phyloP scores from a whole-genome alignment of 2,888 invertebrate species.

The Xanthorhoe designata region DNA sequence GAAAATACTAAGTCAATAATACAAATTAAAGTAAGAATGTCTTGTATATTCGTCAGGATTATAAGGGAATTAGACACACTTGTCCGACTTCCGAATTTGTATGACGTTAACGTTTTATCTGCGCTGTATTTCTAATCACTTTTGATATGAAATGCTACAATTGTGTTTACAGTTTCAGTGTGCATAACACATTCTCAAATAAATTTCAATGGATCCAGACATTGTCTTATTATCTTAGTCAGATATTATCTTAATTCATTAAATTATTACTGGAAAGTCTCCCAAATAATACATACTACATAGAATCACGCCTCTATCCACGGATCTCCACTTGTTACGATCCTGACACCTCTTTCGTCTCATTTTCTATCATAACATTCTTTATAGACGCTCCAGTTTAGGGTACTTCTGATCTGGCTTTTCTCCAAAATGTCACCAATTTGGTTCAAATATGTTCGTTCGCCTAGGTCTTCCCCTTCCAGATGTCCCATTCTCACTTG shows the following conservation, averaged over 20 bases:
- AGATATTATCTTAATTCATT: neutral
- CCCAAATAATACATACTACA: neutral
- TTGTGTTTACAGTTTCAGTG: slow-evolving; percentile 46
- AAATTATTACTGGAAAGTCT: neutral
- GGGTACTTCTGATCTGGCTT: too few relatives aligned
- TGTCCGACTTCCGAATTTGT: slow-evolving; percentile 47
- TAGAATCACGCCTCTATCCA: too few relatives aligned
- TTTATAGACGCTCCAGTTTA: too few relatives aligned
- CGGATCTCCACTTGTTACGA: too few relatives aligned
- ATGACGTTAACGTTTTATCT: slow-evolving; percentile 42
- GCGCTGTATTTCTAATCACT: slow-evolving; percentile 38
- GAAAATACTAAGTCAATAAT: slow-evolving; percentile 37
- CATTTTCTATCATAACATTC: too few relatives aligned
- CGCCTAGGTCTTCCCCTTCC: too few relatives aligned
- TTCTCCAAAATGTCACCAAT: too few relatives aligned
- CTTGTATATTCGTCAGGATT: slow-evolving; percentile 34
- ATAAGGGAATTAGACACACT: slow-evolving; percentile 46
- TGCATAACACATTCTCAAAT: slow-evolving; percentile 22
- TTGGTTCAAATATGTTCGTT: too few relatives aligned
- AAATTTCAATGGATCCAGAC: neutral
- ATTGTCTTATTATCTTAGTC: too few relatives aligned
- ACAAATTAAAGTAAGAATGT: slow-evolving; percentile 21
- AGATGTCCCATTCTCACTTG: too few relatives aligned
- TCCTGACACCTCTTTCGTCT: too few relatives aligned
- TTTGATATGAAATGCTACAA: slow-evolving; percentile 49